These are phyloP conservation scores for Hyles vespertilio DNA, from an alignment of 1,140 invertebrate species.

Conservation along the genomic window DNA sequence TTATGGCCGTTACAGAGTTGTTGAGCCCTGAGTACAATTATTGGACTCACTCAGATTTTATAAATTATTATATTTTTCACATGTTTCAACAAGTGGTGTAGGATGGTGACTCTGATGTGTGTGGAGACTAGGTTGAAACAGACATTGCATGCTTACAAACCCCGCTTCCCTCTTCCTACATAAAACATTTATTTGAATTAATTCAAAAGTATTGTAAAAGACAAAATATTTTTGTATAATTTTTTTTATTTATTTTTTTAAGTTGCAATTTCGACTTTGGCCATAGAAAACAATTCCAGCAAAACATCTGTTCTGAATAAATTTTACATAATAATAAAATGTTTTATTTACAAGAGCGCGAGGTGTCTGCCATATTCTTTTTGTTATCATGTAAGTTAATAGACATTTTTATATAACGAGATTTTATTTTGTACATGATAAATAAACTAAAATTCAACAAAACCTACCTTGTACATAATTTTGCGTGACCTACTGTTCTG, in stretches of 20 bases:
- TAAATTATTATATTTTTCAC: too few species aligned
- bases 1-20: too few species aligned
- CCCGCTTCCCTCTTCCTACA: neutral
- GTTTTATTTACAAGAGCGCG: conserved; percentile 18
- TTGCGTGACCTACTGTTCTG: conserved; percentile 28
- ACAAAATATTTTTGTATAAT: conserved; percentile 61
- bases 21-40: too few species aligned
- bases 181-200: too few species aligned
- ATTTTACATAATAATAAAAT: conserved; percentile 29
- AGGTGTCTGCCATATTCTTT: neutral
- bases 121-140: too few species aligned
- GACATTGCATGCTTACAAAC: too few species aligned
- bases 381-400: conserved; percentile 32
- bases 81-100: too few species aligned
- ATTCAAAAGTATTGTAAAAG: conserved; percentile 37
- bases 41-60: too few species aligned
- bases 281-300: conserved; percentile 31
- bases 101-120: too few species aligned
- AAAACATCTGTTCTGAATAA: conserved; percentile 33
- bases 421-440: conserved; percentile 3
- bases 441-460: conserved; percentile 31
- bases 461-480: conserved; percentile 26
- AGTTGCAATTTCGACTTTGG: conserved; percentile 32
- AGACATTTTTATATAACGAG: conserved; percentile 19
- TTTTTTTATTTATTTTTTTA: conserved; percentile 48